Conservation (phyloP, 2,797 vertebrate species). For the Sylvilagus floridanus region DNA sequence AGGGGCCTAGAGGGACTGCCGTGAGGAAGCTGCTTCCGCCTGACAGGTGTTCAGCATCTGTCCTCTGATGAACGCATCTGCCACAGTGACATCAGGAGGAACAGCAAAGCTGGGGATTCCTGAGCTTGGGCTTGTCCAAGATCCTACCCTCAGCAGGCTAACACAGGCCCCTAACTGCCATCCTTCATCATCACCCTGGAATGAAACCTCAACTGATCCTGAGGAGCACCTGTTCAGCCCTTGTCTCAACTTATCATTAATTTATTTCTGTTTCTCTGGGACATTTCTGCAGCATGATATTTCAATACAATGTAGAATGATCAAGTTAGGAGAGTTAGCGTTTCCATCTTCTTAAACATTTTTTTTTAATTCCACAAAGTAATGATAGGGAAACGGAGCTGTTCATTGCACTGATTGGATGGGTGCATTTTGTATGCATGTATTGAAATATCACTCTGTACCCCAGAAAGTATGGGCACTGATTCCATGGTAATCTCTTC, state of each 20-base stretch:
- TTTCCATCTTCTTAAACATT: too few species aligned
- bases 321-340: too few species aligned
- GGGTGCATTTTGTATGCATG: too few species aligned
- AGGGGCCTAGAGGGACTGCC: not conserved
- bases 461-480: too few species aligned
- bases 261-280: too few species aligned
- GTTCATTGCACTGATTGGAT: too few species aligned
- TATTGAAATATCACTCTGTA: too few species aligned
- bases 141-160: accelerated
- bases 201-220: not conserved
- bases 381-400: too few species aligned
- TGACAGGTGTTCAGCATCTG: not conserved
- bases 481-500: not conserved
- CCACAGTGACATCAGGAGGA: not conserved
- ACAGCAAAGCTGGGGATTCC: not conserved
- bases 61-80: not conserved
- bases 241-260: not conserved
- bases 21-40: not conserved
- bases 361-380: too few species aligned
- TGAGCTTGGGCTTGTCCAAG: accelerated
- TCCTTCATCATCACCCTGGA: not conserved
- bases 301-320: too few species aligned
- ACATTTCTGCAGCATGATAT: too few species aligned
- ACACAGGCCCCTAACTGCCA: not conserved
- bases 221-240: not conserved